Evolutionary conservation across 1,140 invertebrate genomes (phyloP).

Genomic region (Bilobella aurantiaca): DNA sequence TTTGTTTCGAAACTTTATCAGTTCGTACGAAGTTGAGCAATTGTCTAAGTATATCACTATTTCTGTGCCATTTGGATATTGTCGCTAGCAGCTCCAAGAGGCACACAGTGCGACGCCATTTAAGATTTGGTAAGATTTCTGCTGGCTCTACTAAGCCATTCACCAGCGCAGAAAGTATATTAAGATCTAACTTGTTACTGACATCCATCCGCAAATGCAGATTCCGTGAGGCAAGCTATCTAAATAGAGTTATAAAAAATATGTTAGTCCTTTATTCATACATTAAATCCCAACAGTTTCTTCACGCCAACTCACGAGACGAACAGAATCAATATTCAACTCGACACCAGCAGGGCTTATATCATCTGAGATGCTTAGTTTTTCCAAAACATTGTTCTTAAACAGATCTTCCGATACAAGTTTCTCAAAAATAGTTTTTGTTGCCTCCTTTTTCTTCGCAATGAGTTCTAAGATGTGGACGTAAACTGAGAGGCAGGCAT

Average conservation of each 20-base stretch:
- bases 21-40: neutral
- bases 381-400: too few relatives aligned
- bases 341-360: neutral
- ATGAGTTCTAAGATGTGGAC: neutral
- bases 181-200: neutral
- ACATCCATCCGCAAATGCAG: neutral
- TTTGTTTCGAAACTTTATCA: conserved; percentile 5
- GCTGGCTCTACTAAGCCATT: neutral
- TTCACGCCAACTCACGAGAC: too few relatives aligned
- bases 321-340: neutral
- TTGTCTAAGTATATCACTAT: neutral
- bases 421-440: neutral
- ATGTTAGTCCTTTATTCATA: too few relatives aligned
- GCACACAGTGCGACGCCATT: neutral
- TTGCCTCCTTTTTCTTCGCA: neutral
- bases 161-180: neutral
- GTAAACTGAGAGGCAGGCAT: neutral
- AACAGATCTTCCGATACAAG: neutral
- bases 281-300: too few relatives aligned
- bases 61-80: neutral
- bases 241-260: too few relatives aligned
- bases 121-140: neutral
- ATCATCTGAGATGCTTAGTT: too few relatives aligned
- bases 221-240: neutral
- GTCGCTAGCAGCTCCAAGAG: conserved; percentile 12